Evolutionary conservation across 2,888 invertebrate genomes (phyloP).

Genomic region (Gasteruption jaculator): DNA sequence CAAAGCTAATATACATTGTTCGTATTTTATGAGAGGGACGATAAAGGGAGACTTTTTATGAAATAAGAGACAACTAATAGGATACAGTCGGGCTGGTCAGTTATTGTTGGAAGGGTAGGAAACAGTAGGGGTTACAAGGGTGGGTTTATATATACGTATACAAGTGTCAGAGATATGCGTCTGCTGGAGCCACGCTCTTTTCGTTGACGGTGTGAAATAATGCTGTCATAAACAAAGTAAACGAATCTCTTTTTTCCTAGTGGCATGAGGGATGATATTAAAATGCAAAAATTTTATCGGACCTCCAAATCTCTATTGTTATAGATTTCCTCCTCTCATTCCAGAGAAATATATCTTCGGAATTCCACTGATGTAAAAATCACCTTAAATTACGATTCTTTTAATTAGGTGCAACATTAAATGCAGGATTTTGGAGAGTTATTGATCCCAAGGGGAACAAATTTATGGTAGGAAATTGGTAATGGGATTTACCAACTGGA

Average conservation of each 20-base stretch:
- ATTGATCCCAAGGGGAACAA: neutral
- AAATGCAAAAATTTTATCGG: constrained; percentile 26
- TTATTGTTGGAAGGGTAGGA: constrained; percentile 19
- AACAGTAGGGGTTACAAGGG: constrained; percentile 27
- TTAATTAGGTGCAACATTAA: too few relatives aligned
- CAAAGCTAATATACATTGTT: too few relatives aligned
- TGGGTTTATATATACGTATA: constrained; percentile 17
- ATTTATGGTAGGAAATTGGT: neutral
- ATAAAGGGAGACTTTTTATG: too few relatives aligned
- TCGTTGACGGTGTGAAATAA: constrained; percentile 28
- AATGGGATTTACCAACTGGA: constrained; percentile 4
- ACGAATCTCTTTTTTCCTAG: constrained; percentile 13
- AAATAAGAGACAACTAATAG: too few relatives aligned
- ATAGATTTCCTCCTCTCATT: constrained; percentile 1
- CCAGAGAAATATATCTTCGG: too few relatives aligned
- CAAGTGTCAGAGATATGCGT: constrained; percentile 26
- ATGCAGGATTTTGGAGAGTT: too few relatives aligned
- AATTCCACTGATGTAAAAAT: too few relatives aligned
- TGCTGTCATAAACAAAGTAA: constrained; percentile 32
- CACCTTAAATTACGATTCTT: too few relatives aligned
- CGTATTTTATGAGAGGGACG: too few relatives aligned
- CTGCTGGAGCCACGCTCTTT: constrained; percentile 22
- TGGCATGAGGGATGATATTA: constrained; percentile 25
- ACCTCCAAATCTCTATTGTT: neutral
- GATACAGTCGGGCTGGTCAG: too few relatives aligned